These are phyloP conservation scores for Geotrypetes seraphini DNA, from an alignment of 2,797 vertebrate genomes.

Conservation along the genomic window DNA sequence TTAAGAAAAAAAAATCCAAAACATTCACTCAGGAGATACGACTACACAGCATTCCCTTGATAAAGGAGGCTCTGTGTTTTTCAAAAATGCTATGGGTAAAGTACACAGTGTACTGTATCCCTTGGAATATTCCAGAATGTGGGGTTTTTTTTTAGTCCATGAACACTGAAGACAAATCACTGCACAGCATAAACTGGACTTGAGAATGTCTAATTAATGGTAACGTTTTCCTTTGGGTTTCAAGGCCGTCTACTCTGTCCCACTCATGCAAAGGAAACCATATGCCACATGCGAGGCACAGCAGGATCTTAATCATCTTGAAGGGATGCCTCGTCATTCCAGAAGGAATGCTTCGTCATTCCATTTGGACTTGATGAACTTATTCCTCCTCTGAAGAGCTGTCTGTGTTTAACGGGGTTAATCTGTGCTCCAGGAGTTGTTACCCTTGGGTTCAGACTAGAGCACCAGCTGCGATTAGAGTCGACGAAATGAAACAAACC, in stretches of 20 bases:
- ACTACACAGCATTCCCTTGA: too few species aligned
- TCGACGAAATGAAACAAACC: too few species aligned
- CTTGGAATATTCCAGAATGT: neutral
- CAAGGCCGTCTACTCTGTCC: constrained; percentile 18
- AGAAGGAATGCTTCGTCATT: too few species aligned
- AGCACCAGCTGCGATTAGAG: too few species aligned
- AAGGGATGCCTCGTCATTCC: too few species aligned
- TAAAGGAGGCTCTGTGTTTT: too few species aligned
- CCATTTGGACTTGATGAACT: neutral
- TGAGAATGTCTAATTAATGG: constrained; percentile 21
- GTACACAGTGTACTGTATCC: neutral
- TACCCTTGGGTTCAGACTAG: neutral
- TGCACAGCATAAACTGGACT: constrained; percentile 1
- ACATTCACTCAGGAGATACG: too few species aligned
- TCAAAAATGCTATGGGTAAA: fast-evolving
- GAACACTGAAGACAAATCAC: neutral
- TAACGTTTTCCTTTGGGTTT: constrained; percentile 15
- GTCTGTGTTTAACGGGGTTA: neutral
- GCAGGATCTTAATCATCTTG: constrained; percentile 3
- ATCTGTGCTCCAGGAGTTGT: neutral
- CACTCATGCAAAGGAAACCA: constrained; percentile 4
- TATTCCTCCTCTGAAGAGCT: neutral
- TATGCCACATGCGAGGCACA: constrained; percentile 9
- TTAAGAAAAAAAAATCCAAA: too few species aligned
- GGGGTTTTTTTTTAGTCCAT: constrained; percentile 3